Base-by-base conservation (phyloP, 2,113 vertebrate species). In the Pygoscelis antarcticus region DNA sequence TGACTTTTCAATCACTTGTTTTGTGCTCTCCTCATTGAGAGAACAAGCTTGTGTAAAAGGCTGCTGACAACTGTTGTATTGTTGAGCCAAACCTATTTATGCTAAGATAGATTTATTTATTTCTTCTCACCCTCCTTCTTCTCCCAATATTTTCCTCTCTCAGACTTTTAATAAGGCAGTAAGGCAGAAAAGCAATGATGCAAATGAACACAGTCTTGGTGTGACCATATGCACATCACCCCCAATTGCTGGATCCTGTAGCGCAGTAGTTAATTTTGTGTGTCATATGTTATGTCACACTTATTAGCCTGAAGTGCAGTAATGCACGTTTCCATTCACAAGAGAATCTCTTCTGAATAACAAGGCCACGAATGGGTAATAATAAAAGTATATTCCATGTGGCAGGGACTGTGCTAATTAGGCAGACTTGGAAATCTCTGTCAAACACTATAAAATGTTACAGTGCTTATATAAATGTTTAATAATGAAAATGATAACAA, bases 401-500 rank as follows among this genome's bases (percentile, higher is more conserved):
- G 89, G 51, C 91, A 80, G 54, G 58, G 62, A 64, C 83, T 70
- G 42, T 70, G 72, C 64, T 94, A 96, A 97, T 96, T 94, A 96
- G 80, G 65, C 61, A 77, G 89, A 61, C 42, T 78, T 88, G 60
- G 40, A 93, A 92, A 87, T 66, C 80, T 77, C 90, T 91, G 90
- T 91, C 94, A 91, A 95, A 89, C 60, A n/a, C 81, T 44, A 44
- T 93, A 84, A 84, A 94, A 88, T 32, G 65, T 72, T 95, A 87
- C 61, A 71, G 77, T 76, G 72, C 60, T 95, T 95, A 77, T 72
- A 74, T 93, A 93, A 97, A 92, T 65, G 70, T 86, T 97, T 95
- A 94, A 90, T 96, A 91, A 93, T 70, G 66, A 79, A 96, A 94
- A 89, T 71, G 7, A 94, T 87, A 93, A 89, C 89, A 93, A 95